Conservation (phyloP, 2,888 invertebrate genomes). For the Erpobdella octoculata region DNA sequence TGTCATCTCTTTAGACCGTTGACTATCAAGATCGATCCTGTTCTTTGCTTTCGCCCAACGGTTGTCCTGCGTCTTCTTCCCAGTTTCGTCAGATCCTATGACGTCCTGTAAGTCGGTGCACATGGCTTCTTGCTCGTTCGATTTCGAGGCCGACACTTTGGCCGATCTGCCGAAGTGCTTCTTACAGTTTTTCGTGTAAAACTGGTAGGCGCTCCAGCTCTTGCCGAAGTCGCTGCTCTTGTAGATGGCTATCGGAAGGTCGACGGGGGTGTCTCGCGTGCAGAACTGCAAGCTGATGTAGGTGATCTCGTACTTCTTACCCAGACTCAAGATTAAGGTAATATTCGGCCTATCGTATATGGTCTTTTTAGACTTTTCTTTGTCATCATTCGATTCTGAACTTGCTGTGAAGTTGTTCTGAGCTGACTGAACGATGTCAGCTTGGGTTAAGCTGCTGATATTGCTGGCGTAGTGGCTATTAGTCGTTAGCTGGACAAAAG, state of each 20-base stretch:
- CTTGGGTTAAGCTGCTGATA: background rate
- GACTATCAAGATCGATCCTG: constrained; percentile 37
- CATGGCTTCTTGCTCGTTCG: constrained; percentile 93
- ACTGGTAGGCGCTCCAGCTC: constrained; percentile 96
- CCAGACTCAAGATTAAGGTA: constrained; percentile 79
- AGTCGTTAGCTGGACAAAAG: no score
- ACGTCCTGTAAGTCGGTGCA: constrained; percentile 68
- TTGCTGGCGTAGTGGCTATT: no score
- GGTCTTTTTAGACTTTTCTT: background rate
- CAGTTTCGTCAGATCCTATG: constrained; percentile 49
- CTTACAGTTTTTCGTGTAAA: constrained; percentile 86
- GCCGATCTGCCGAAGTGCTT: constrained; percentile 81
- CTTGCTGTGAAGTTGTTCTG: background rate
- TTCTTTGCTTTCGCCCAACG: background rate
- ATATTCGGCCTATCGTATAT: constrained; percentile 62
- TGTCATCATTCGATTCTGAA: background rate
- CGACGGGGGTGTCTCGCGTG: constrained; percentile 64
- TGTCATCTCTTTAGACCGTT: background rate
- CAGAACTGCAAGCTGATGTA: constrained; percentile 87
- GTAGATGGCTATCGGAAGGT: constrained; percentile 91
- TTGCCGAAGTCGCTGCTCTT: constrained; percentile 93
- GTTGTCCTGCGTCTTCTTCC: constrained; percentile 25
- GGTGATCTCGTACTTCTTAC: constrained; percentile 93
- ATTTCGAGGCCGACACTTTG: constrained; percentile 77
- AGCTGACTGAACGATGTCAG: background rate